Conservation (phyloP, 2,888 invertebrate genomes). For the Hypomecis atomaria region DNA sequence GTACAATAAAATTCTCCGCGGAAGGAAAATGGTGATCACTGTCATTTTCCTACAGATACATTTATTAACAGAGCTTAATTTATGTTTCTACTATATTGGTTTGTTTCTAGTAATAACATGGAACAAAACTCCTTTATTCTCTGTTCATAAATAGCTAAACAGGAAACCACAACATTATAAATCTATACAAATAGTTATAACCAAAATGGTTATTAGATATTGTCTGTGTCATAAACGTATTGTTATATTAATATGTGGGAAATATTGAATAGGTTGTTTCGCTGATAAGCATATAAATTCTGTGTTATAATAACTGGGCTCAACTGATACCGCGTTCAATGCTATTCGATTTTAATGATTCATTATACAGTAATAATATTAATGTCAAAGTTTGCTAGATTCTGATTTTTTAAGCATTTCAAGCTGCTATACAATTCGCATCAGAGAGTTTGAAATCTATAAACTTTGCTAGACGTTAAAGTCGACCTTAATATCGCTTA, state of each 20-base stretch:
- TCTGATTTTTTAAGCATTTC: too few species aligned
- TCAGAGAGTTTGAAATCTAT: too few species aligned
- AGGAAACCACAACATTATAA: neutral
- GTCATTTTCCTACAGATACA: too few species aligned
- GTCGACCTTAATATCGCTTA: too few species aligned
- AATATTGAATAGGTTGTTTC: conserved; percentile 14
- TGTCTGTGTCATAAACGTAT: neutral
- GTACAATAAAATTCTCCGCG: too few species aligned
- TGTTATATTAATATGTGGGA: neutral
- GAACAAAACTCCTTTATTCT: neutral
- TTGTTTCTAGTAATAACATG: too few species aligned
- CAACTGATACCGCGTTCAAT: neutral
- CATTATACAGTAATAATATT: neutral
- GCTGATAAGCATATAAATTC: conserved; percentile 10
- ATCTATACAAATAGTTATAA: neutral
- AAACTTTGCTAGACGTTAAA: too few species aligned
- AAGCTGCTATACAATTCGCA: too few species aligned
- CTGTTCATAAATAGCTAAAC: neutral
- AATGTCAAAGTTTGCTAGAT: too few species aligned
- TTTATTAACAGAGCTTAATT: too few species aligned
- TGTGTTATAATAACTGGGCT: conserved; percentile 8
- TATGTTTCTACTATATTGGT: too few species aligned
- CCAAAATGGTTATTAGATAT: conserved; percentile 1
- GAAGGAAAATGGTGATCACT: too few species aligned
- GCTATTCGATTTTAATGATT: neutral